phyloP scores from a whole-genome alignment of 1,140 invertebrate genomes.

The Drosophila melanogaster region Release_6_plus_ISO1_MT NC_004354.4:8272001-8272500 shows the following conservation, averaged over 20 bases:
- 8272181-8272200: constrained; percentile 59
- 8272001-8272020: constrained; percentile 92
- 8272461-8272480: neutral
- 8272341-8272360: constrained; percentile 74
- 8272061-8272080: constrained; percentile 92
- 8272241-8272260: constrained; percentile 25
- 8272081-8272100: constrained; percentile 92
- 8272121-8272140: neutral
- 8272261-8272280: constrained; percentile 47
- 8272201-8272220: constrained; percentile 57
- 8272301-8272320: constrained; percentile 42
- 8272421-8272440: constrained; percentile 75
- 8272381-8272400: constrained; percentile 61
- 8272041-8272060: constrained; percentile 90
- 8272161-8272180: constrained; percentile 48
- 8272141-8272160: constrained; percentile 3
- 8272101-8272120: constrained; percentile 86
- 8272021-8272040: constrained; percentile 90
- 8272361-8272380: constrained; percentile 43
- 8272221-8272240: constrained; percentile 22
- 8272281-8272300: constrained; percentile 12
- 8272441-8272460: constrained; percentile 43
- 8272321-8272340: constrained; percentile 79
- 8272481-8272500: constrained; percentile 27
- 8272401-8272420: constrained; percentile 58